Base-by-base conservation (phyloP, 1,140 invertebrate species). In the Magallana gigas region DNA sequence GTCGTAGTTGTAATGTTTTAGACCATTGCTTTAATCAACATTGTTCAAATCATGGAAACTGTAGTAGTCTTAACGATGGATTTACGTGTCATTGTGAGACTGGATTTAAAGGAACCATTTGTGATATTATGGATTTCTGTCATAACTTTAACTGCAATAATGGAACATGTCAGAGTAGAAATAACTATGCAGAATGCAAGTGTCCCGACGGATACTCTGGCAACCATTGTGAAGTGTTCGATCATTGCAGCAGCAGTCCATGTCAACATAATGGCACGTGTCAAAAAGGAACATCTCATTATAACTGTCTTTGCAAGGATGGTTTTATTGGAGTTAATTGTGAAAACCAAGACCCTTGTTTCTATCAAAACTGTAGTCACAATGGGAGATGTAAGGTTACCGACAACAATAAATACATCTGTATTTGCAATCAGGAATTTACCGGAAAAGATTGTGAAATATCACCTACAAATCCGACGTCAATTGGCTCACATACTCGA, bases 11-110 rank as follows among this genome's bases (percentile, higher is more conserved):
- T 23, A 9, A 83, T 83, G 18, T 7, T 60, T 48, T 85, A 18
- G 60, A 89, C 23, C 84, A 87, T 57, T 89, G 88, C 60, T 56
- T 36, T 11, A 1, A 8, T 0, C 60, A 85, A 18, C 16, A n/a
- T 6, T 85, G 85, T 80, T 4, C 29, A 14, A 82, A 82, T 57
- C 48, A 82, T 1, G 80, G 80, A 16, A 76, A 56, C n/a, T 85
- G 84, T 18, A 85, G 36, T 16, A 56, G n/a, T n/a, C 14, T 16
- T 8, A 16, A 62, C 12, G 7, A 12, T 56, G 48, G 23, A 16
- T 48, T 18, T 16, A 8, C 14, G 1, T 85, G 84, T 29, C 48
- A 64, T 5, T 85, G 84, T 57, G 57, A 85, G 18, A 14, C 14
- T 57, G 84, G 84, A 71, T 85, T 71, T 56, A 71, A 18, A n/a